phyloP scores from a whole-genome alignment of 2,888 invertebrate genomes.

The Troides aeacus region DNA sequence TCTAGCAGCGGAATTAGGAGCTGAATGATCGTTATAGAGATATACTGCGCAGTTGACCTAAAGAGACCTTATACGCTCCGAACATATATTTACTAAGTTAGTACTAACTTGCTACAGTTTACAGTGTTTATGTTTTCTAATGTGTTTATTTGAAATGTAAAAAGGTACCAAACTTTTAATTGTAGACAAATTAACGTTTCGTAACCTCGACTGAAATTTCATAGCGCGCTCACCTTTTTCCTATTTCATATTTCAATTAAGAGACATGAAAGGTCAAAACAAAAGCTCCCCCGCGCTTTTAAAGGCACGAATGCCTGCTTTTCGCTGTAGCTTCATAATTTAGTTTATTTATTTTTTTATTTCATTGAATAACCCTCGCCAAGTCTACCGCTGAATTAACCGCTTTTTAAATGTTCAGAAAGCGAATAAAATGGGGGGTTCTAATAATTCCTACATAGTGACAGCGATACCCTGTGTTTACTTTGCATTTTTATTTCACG shows the following conservation, averaged over 20 bases:
- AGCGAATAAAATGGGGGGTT: too few species aligned
- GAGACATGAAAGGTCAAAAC: not conserved
- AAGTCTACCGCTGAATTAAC: not conserved
- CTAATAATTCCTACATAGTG: not conserved
- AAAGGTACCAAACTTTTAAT: not conserved
- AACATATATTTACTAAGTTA: too few species aligned
- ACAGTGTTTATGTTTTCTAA: too few species aligned
- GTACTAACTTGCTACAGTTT: too few species aligned
- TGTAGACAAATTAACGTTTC: not conserved
- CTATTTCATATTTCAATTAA: slow-evolving; percentile 8
- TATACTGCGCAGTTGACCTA: too few species aligned
- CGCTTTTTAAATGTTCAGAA: not conserved
- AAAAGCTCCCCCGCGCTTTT: not conserved
- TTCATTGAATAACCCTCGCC: not conserved
- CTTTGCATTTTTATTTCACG: slow-evolving; percentile 2
- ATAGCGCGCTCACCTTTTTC: not conserved
- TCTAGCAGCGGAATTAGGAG: too few species aligned
- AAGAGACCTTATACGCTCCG: too few species aligned
- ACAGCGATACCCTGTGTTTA: not conserved
- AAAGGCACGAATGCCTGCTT: not conserved
- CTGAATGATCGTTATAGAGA: too few species aligned
- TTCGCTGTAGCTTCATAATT: not conserved
- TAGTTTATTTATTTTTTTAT: not conserved
- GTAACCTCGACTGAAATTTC: not conserved
- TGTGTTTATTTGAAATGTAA: too few species aligned